Conservation (phyloP, 2,888 invertebrate genomes). For the Seira musarum region DNA sequence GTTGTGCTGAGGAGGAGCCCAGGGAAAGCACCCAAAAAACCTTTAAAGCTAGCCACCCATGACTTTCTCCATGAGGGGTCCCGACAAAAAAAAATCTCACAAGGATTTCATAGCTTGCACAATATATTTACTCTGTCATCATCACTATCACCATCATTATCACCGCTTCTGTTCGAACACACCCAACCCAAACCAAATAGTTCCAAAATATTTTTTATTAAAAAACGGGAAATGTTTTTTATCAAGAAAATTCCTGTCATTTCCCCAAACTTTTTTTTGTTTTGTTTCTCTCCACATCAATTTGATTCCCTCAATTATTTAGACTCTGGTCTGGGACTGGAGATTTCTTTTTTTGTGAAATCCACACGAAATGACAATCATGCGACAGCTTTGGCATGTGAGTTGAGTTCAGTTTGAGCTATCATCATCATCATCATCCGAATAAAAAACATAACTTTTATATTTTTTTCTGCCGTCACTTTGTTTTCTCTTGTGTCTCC, state of each 20-base stretch:
- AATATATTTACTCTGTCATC: not conserved
- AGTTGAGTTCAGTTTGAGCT: not conserved
- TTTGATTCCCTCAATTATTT: not conserved
- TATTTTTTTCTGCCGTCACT: not conserved
- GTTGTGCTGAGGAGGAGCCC: constrained; percentile 42
- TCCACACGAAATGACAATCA: constrained; percentile 33
- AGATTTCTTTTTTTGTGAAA: not conserved
- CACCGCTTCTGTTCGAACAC: not conserved
- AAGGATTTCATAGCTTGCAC: not conserved
- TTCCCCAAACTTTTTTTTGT: not conserved
- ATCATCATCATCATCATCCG: too few species aligned
- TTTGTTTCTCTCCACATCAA: not conserved
- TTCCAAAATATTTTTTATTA: too few species aligned
- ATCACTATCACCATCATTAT: not conserved
- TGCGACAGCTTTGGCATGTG: constrained; percentile 25
- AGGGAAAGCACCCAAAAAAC: too few species aligned
- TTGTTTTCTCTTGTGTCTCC: not conserved
- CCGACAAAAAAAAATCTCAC: constrained; percentile 18
- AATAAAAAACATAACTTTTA: too few species aligned
- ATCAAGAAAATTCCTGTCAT: too few species aligned
- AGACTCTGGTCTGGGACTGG: not conserved
- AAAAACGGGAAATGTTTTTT: too few species aligned
- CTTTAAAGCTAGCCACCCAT: constrained; percentile 14
- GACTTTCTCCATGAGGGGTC: constrained; percentile 36
- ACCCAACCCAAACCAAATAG: too few species aligned